Evolutionary conservation across 2,113 vertebrate species (phyloP).

Genomic region (Chloebia gouldiae): DNA sequence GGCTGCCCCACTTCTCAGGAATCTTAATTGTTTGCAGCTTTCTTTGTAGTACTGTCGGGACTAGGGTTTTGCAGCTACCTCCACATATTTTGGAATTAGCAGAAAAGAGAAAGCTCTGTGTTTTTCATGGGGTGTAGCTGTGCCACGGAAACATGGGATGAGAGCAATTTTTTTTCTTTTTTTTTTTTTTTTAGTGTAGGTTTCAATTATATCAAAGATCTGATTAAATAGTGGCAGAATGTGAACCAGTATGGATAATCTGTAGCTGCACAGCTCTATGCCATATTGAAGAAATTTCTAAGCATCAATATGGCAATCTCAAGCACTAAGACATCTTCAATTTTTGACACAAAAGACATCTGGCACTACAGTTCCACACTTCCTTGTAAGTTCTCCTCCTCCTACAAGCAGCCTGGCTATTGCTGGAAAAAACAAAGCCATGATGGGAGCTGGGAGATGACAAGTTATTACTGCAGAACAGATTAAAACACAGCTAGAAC

Average conservation of each 20-base stretch:
- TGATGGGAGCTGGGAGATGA: neutral
- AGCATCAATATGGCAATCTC: neutral
- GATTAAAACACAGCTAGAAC: conserved; percentile 19
- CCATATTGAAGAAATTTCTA: neutral
- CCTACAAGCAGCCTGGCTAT: neutral
- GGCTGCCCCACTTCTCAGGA: neutral
- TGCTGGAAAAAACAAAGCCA: neutral
- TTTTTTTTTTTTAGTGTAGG: neutral
- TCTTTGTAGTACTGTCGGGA: neutral
- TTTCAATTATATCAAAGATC: neutral
- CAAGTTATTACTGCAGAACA: neutral
- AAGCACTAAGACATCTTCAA: neutral
- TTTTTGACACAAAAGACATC: neutral
- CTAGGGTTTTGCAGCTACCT: neutral
- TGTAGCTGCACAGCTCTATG: neutral
- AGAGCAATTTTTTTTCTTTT: neutral
- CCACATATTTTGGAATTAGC: neutral
- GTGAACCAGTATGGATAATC: neutral
- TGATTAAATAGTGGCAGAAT: neutral
- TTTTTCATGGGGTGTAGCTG: neutral
- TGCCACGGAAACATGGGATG: neutral
- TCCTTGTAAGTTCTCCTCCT: neutral
- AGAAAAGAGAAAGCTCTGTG: neutral
- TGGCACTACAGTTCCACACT: neutral
- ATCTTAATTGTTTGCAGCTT: neutral